Percentiles rank a stretch among this genome's conserved stretches.
Conservation (phyloP, 2,113 vertebrate genomes). For the Atractosteus spatula region DNA sequence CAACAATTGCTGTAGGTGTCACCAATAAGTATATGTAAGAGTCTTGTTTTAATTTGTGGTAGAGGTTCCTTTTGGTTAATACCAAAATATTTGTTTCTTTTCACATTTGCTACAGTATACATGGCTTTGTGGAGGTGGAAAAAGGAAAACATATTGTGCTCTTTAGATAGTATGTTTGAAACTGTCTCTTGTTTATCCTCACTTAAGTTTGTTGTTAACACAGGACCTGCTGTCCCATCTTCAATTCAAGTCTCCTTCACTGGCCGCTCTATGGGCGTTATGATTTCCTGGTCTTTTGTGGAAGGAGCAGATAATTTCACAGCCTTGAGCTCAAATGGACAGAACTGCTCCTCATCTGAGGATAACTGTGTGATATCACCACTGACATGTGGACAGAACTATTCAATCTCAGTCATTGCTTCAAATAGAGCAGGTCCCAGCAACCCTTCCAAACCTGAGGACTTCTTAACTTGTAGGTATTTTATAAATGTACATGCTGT, state of each 20-base stretch:
- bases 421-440: slow-evolving; percentile 78
- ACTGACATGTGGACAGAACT: slow-evolving; percentile 73
- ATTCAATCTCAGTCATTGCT: slow-evolving; percentile 68
- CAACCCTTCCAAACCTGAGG: slow-evolving; percentile 54
- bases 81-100: too few species aligned
- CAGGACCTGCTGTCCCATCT: slow-evolving; percentile 59
- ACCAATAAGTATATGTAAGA: too few species aligned
- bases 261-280: slow-evolving; percentile 50
- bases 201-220: neutral
- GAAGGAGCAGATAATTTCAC: slow-evolving; percentile 71
- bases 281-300: slow-evolving; percentile 62
- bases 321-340: slow-evolving; percentile 44
- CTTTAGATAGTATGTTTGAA: neutral
- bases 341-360: slow-evolving; percentile 59
- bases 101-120: too few species aligned
- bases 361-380: slow-evolving; percentile 65
- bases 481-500: neutral
- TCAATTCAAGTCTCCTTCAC: slow-evolving; percentile 31
- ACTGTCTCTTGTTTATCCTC: neutral
- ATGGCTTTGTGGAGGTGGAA: too few species aligned
- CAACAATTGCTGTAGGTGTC: too few species aligned
- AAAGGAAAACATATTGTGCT: too few species aligned
- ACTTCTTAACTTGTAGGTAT: slow-evolving; percentile 74
- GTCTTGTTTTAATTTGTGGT: too few species aligned
- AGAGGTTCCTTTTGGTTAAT: too few species aligned